Evolutionary conservation across 64 coral and sea anemone species (phyloP), one percentile per base, ranked within the genome.

Genomic region (Stichodactyla helianthus): DNA sequence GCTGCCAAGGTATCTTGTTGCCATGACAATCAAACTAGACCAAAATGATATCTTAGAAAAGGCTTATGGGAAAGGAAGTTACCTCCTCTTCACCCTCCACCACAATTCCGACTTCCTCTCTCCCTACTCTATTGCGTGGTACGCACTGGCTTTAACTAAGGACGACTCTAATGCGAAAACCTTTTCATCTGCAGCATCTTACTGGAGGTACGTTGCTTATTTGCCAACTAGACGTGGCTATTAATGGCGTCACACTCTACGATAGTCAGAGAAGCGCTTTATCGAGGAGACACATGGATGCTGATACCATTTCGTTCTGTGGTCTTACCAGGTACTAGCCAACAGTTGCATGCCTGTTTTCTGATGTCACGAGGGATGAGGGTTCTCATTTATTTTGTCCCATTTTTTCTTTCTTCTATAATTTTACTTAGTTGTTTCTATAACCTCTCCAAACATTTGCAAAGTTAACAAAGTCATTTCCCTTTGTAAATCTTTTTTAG

Each of bases 271-370:
- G 93, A 71, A 99, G 97, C 83, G 88, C 88, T 5, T 50, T 95
- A 16, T 94, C 93, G 53, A 89, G 91, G 65, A 90, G 90, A 65
- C 88, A 93, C 64, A 91, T 99, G 27, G 90, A 92, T 31, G 90
- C 93, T 51, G 97, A 99, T 82, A 99, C 88, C 14, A 99, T 99
- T 67, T 99, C 97, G 15, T 99, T 95, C 86, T 99, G 97, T 83
- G 93, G 93, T 6, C 82, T 99, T 35, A 94, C 97, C 82, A 99
- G 97, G 97, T 99, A 87, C 13, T 52, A 17, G n/a, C 0, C 4
- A 44, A 44, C 35, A 2, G 2, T 44, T 44, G 35, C 35, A 44
- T 2, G 35, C 1, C 35, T 44, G 35, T 44, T 44, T 58, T 65
- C 27, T 51, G 19, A 70, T 13, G 63, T 12, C 59, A 11, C 20